phyloP scores from a whole-genome alignment of 2,113 vertebrate species.

The Pipra filicauda region DNA sequence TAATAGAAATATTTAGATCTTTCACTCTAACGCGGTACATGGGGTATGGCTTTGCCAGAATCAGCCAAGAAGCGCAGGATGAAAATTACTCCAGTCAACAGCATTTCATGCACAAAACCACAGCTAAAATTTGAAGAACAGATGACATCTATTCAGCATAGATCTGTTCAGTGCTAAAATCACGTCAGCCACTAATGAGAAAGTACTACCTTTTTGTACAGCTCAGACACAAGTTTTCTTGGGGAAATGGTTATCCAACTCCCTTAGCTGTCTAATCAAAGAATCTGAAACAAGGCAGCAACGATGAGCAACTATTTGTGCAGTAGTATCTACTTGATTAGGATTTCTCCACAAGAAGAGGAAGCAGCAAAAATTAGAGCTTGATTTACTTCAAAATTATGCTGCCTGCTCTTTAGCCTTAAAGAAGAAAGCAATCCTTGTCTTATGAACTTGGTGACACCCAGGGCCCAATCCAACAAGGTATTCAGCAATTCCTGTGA shows the following conservation, averaged over 20 bases:
- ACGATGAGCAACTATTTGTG: background rate
- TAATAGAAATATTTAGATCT: constrained; percentile 32
- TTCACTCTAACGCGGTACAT: background rate
- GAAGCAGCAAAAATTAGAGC: constrained; percentile 13
- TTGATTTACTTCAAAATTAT: background rate
- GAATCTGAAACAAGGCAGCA: constrained; percentile 7
- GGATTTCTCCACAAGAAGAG: background rate
- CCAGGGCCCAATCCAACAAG: background rate
- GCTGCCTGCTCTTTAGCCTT: background rate
- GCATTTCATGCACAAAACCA: constrained; percentile 6
- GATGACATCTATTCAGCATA: constrained; percentile 1
- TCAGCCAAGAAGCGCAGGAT: background rate
- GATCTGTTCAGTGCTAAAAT: constrained; percentile 21
- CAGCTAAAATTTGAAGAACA: background rate
- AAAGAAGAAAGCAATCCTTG: background rate
- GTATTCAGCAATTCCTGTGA: background rate
- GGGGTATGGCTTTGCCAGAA: constrained; percentile 1
- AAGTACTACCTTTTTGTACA: background rate
- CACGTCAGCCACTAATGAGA: background rate
- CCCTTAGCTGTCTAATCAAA: background rate
- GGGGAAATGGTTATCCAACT: background rate
- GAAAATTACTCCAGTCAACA: constrained; percentile 29
- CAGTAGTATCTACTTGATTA: background rate
- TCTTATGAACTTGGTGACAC: background rate
- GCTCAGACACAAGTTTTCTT: background rate